Percentiles rank a stretch among this genome's conserved stretches.
Conservation (phyloP, 1,140 invertebrate genomes). For the Bombyx mori region DNA sequence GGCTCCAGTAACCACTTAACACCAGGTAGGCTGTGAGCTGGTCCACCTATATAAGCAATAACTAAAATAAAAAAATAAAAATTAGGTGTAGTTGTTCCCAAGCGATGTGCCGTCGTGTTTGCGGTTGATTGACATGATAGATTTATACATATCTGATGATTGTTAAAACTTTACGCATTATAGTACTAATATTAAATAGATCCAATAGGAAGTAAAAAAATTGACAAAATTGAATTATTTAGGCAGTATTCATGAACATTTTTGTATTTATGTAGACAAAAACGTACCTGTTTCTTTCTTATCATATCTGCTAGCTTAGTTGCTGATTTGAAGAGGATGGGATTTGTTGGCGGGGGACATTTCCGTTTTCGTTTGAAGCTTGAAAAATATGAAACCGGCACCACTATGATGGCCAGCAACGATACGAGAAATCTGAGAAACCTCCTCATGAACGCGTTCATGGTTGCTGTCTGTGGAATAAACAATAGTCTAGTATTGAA, state of each 20-base stretch:
- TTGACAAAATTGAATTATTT: too few species aligned
- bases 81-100: too few species aligned
- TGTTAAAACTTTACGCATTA: too few species aligned
- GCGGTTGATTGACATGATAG: too few species aligned
- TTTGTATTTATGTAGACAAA: background rate
- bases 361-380: conserved; percentile 62
- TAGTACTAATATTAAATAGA: too few species aligned
- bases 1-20: too few species aligned
- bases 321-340: conserved; percentile 73
- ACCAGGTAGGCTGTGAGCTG: too few species aligned
- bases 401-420: conserved; percentile 44
- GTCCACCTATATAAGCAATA: too few species aligned
- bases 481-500: conserved; percentile 2
- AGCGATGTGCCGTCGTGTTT: too few species aligned
- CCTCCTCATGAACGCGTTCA: conserved; percentile 52
- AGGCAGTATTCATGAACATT: background rate
- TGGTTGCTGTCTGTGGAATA: conserved; percentile 48
- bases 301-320: conserved; percentile 74
- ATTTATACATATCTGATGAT: too few species aligned
- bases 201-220: too few species aligned
- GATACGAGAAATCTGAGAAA: conserved; percentile 55
- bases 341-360: conserved; percentile 73
- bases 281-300: conserved; percentile 73
- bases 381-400: conserved; percentile 54
- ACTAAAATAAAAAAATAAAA: too few species aligned